Evolutionary conservation across 2,888 invertebrate genomes (phyloP), one percentile per base, ranked within the genome.

Genomic region (Chrysolina americana): DNA sequence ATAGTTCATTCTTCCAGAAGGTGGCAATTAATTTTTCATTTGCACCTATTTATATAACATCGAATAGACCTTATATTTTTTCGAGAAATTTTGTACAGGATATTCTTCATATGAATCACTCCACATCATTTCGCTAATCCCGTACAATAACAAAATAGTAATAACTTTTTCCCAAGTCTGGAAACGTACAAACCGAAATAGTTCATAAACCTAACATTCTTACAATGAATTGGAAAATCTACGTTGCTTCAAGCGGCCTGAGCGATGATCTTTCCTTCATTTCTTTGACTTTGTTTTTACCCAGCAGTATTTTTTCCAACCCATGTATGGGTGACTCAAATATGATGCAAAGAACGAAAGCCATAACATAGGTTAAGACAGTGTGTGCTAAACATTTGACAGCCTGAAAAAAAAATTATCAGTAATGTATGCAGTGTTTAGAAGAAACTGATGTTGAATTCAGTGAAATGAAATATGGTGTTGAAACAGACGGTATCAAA

Each of bases 321-420:
- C 92, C 92, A 79, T 93, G 92, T 80, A 94, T 90, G 1, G 94
- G 94, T 10, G 93, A 93, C 86, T 94, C 94, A 82, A 94, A 94
- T 48, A 92, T 89, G 64, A 93, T 87, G 78, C 93, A 93, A 62
- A 94, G 85, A 50, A 93, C 68, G 65, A 93, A 86, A 68, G 93
- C 93, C 79, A 91, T 87, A 23, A 88, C 76, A 83, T 93, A 93
- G 0, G 94, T 94, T 71, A 92, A 83, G 19, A 90, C 80, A n/a
- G 91, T 82, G 81, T 93, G 93, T 0, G 92, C 89, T 70, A 92
- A 84, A 11, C 90, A 88, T 80, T 90, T 90, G 65, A 90, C 89
- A 68, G 89, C 81, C 93, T 93, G 87, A 74, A 90, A 81, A 69
- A 72, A 68, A 66, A 71, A 8, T 8, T 28, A 3, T 28, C 2